Evolutionary conservation across 2,888 invertebrate species (phyloP), one percentile per base, ranked within the genome.

Genomic region (Hyposoter dolosus): DNA sequence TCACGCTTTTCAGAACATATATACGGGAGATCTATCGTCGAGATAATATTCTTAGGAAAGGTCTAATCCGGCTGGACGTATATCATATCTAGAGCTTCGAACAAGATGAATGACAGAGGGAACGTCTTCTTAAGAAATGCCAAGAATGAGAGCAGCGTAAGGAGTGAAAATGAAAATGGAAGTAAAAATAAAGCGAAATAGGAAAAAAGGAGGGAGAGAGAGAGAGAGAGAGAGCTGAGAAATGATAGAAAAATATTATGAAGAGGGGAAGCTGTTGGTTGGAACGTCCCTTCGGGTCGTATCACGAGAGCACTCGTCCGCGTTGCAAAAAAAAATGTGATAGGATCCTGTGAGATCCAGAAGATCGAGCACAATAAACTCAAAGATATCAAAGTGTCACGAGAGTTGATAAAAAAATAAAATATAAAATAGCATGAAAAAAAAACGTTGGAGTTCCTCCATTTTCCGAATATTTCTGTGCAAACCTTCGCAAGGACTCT

Each of bases 41-140:
- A 35, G 71, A 76, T 60, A 28, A 60, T 78, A 69, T 53, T 45
- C 56, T 81, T 53, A 15, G 47, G 47, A 28, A 45, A 47, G 81
- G 63, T 71, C 68, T 85, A 74, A 85, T 78, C 78, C 82, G 82
- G 69, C 82, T 78, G 78, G 84, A 85, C 82, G 74, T 79, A 69
- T 78, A 50, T 85, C 68, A 85, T 60, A 60, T 85, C 78, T 82
- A 53, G 69, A 66, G 77, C 74, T 74, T 82, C 77, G 74, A 85
- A 63, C 68, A 78, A 78, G 78, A 82, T 23, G 78, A 43, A 78
- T 56, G 74, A 82, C 60, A 6, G 40, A 56, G 56, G 66, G 23
- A 71, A 40, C 28, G 43, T 7, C 71, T 65, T 19, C 32, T 45
- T 28, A 3, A 53, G 71, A 60, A 77, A 76, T 32, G 50, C 6